A percentile compares a stretch with the other conserved stretches of the same genome.
phyloP scores from a whole-genome alignment of 2,113 vertebrate genomes.

The Chionis minor region DNA sequence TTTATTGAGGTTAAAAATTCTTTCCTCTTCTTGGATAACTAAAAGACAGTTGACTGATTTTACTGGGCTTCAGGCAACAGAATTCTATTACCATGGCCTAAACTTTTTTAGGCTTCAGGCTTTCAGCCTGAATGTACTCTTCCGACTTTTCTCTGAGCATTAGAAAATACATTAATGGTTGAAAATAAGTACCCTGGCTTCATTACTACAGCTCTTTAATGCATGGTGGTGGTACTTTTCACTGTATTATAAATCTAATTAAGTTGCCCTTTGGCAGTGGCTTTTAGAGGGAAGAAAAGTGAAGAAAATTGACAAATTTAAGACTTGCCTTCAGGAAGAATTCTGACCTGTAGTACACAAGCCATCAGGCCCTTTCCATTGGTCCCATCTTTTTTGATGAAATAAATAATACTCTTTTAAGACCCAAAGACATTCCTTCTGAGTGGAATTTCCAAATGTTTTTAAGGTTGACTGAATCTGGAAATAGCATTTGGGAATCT shows the following conservation, averaged over 20 bases:
- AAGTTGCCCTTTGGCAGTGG: neutral
- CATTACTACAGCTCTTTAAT: neutral
- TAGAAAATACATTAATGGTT: neutral
- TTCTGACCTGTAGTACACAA: neutral
- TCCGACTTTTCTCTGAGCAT: neutral
- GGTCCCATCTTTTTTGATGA: neutral
- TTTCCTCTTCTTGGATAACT: neutral
- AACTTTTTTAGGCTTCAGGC: neutral
- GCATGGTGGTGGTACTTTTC: neutral
- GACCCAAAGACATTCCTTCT: neutral
- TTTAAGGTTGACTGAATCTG: neutral
- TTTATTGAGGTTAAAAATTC: neutral
- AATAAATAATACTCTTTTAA: neutral
- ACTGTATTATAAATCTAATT: neutral
- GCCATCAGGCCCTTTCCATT: neutral
- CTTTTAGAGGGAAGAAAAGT: slow-evolving; percentile 1
- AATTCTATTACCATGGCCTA: neutral
- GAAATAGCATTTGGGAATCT: neutral
- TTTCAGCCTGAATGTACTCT: neutral
- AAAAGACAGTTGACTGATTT: neutral
- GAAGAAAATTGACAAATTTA: neutral
- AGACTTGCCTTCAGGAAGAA: neutral
- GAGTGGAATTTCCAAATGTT: neutral
- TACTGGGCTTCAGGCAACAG: neutral
- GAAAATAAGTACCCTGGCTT: neutral